Evolutionary conservation across 2,888 invertebrate species (phyloP).

Genomic region (Acanthosoma haemorrhoidale): DNA sequence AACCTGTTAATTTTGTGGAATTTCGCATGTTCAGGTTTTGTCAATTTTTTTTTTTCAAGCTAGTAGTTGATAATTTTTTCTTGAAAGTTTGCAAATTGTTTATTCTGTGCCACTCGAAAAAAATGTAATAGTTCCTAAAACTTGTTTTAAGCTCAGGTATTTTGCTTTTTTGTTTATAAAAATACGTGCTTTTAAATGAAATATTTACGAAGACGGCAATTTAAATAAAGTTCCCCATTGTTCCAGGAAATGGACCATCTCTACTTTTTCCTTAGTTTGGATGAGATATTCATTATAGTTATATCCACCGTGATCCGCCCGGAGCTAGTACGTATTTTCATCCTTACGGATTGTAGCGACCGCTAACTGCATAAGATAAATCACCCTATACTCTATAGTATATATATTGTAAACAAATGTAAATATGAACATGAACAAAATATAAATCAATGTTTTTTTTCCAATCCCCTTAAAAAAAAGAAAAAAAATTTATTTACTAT

Average conservation of each 20-base stretch:
- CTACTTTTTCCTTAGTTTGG: neutral
- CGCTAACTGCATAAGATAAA: too few species aligned
- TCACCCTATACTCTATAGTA: too few species aligned
- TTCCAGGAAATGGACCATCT: neutral
- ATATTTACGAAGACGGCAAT: neutral
- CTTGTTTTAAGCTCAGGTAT: neutral
- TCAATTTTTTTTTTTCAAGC: neutral
- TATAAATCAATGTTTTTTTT: too few species aligned
- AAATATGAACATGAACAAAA: too few species aligned
- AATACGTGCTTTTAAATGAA: too few species aligned
- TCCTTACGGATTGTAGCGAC: too few species aligned
- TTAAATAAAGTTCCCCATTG: neutral
- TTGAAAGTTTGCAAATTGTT: neutral
- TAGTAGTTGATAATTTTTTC: neutral
- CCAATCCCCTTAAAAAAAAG: too few species aligned
- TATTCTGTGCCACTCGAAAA: neutral
- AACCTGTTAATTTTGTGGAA: neutral
- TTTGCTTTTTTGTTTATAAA: neutral
- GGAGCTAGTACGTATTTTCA: too few species aligned
- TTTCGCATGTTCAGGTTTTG: neutral
- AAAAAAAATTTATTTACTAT: too few species aligned
- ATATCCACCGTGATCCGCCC: neutral
- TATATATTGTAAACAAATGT: too few species aligned
- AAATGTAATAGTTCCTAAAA: too few species aligned
- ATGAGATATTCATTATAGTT: neutral